phyloP scores from a whole-genome alignment of 2,113 vertebrate species.

The Aptenodytes patagonicus region DNA sequence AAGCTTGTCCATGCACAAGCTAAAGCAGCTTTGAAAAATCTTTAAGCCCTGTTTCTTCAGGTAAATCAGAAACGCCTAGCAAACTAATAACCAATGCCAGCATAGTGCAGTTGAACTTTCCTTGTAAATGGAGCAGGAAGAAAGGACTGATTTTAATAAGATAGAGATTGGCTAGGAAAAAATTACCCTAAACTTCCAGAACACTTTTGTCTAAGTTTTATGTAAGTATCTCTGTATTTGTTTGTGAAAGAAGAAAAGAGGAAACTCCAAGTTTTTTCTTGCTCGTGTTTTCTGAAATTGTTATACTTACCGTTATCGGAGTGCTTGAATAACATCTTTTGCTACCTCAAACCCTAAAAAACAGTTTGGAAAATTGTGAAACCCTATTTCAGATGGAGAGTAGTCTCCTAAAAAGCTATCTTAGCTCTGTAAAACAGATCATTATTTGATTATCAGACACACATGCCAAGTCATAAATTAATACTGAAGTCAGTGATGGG shows the following conservation, averaged over 20 bases:
- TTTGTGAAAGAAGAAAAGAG: not conserved
- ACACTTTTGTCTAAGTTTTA: not conserved
- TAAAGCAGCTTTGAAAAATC: not conserved
- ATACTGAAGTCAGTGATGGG: slow-evolving; percentile 59
- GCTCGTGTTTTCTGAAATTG: not conserved
- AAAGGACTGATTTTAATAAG: not conserved
- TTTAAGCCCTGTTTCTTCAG: not conserved
- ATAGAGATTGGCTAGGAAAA: not conserved
- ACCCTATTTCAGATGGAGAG: not conserved
- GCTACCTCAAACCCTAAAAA: not conserved
- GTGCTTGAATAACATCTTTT: not conserved
- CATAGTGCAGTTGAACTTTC: not conserved
- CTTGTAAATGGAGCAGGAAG: not conserved
- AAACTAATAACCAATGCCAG: not conserved
- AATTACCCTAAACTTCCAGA: not conserved
- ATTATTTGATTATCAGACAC: slow-evolving; percentile 58
- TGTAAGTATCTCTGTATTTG: not conserved
- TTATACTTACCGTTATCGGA: not conserved
- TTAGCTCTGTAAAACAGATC: slow-evolving; percentile 11
- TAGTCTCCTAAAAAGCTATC: not conserved
- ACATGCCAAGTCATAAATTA: slow-evolving; percentile 55
- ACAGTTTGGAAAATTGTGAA: not conserved
- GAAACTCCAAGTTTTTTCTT: not conserved
- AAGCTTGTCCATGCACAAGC: not conserved
- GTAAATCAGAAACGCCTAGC: not conserved